Percentiles rank a stretch among this genome's conserved stretches.
phyloP scores from a whole-genome alignment of 1,140 invertebrate species.

The Dysdera silvatica region DNA sequence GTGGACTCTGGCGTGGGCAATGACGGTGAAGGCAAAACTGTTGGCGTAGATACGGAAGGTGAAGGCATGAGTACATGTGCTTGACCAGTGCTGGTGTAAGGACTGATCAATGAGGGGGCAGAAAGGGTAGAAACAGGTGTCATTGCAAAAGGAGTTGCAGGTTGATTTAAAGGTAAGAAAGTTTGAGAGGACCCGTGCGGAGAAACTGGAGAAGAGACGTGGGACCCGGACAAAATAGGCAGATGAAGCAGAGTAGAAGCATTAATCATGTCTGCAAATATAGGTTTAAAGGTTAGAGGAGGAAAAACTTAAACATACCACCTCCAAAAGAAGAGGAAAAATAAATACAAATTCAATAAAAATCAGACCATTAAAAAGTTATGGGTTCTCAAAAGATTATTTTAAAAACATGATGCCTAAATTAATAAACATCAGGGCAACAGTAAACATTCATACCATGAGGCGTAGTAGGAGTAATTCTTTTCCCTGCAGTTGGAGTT shows the following conservation, averaged over 20 bases:
- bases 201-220: slow-evolving; percentile 23
- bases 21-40: slow-evolving; percentile 32
- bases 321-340: too few relatives aligned
- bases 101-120: slow-evolving; percentile 31
- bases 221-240: slow-evolving; percentile 15
- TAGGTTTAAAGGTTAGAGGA: slow-evolving; percentile 6
- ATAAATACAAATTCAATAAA: too few relatives aligned
- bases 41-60: slow-evolving; percentile 29
- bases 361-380: too few relatives aligned
- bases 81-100: slow-evolving; percentile 22
- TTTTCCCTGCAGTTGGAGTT: slow-evolving; percentile 33
- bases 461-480: slow-evolving; percentile 26
- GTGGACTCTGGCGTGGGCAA: neutral
- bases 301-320: neutral
- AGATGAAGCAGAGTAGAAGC: slow-evolving; percentile 20
- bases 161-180: slow-evolving; percentile 14
- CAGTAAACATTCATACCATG: slow-evolving; percentile 23
- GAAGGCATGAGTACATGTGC: slow-evolving; percentile 24
- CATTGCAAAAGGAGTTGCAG: slow-evolving; percentile 33
- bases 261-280: slow-evolving; percentile 27
- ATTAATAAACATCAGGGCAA: too few relatives aligned
- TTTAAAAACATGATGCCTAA: too few relatives aligned
- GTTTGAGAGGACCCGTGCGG: slow-evolving; percentile 21
- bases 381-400: too few relatives aligned
- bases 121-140: slow-evolving; percentile 12